Evolutionary conservation across 2,113 vertebrate genomes (phyloP).

Genomic region (Dicaeum eximium): DNA sequence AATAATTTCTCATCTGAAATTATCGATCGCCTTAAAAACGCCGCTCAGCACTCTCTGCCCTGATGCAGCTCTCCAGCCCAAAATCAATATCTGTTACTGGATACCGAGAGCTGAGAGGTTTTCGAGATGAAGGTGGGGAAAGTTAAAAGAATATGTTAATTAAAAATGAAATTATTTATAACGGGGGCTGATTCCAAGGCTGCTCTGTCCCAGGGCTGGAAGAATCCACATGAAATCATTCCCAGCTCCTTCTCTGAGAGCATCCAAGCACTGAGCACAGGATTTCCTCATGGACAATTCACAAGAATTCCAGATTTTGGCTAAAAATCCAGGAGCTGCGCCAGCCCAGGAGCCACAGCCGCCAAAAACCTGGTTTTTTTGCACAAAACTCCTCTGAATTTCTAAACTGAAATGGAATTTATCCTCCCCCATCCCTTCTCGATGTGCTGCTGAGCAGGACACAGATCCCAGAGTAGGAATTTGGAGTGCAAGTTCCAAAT

Average conservation of each 20-base stretch:
- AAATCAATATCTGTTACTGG: not conserved
- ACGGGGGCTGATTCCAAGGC: fast-evolving
- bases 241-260: not conserved
- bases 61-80: not conserved
- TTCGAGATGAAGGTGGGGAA: not conserved
- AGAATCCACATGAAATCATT: not conserved
- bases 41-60: not conserved
- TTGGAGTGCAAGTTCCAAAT: not conserved
- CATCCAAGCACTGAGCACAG: not conserved
- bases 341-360: not conserved
- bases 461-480: fast-evolving
- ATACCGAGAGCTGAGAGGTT: not conserved
- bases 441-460: not conserved
- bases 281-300: fast-evolving
- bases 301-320: too few species aligned
- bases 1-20: not conserved
- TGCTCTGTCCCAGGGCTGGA: not conserved
- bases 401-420: fast-evolving
- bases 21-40: too few species aligned
- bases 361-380: not conserved
- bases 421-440: fast-evolving
- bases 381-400: not conserved
- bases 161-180: not conserved
- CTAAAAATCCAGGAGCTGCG: fast-evolving
- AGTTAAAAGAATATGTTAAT: not conserved